Base-by-base conservation (phyloP, 2,797 vertebrate genomes). In the Menidia menidia region DNA sequence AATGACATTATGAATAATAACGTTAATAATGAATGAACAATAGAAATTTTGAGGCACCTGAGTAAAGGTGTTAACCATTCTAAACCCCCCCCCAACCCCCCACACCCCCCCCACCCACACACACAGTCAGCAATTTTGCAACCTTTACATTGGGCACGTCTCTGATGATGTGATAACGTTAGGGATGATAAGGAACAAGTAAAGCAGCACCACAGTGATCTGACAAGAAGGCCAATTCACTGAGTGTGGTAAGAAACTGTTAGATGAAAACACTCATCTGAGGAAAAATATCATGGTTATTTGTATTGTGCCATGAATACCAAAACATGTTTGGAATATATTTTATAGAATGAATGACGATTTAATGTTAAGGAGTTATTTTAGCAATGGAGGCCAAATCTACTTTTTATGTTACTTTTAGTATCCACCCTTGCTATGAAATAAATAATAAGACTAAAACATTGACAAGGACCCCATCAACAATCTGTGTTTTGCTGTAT, bases 371-470 rank as follows among this genome's bases (percentile, higher is more conserved):
- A 5, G 0, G 1, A 43, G 15, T 0, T 55, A 18, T 1, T 1
- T 18, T 15, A 44, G 25, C 5, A 39, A 66, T 66, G 64, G 64
- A 45, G 56, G 32, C 8, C 48, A 30, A 39, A 19, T 39, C 64
- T 3, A 13, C 11, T 16, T 57, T 52, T 52, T 51, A 68, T 60
- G 35, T 52, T 25, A 25, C 9, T 53, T 60, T 14, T 42, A 45
- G 52, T 0, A 18, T 77, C 4, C 79, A 80, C 52, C 80, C 75
- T n/a, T 87, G 85, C 48, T 77, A 81, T 54, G 52, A 70, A 31
- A 54, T 56, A 35, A 33, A 61, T 55, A 41, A 64, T 31, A 15
- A 6, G 14, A 15, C 44, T 6, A 6, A 45, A 15, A 45, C 11
- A 45, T 15, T 15, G 4, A 45, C 11, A 5, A 45, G 44, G 15